Conservation (phyloP, 2,113 vertebrate species). For the Osmerus eperlanus region DNA sequence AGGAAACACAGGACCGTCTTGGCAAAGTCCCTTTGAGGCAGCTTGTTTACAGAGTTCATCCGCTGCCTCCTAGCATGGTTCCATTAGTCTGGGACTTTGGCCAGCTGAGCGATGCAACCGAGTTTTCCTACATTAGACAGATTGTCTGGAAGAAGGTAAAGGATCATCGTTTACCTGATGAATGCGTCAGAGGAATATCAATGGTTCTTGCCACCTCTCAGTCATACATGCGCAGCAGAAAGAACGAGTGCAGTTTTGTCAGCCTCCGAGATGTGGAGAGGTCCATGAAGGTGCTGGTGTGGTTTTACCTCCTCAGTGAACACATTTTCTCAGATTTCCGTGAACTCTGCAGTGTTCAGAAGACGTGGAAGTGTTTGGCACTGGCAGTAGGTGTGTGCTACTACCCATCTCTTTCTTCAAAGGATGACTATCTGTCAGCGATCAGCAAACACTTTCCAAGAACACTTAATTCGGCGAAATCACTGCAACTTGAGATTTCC, state of each 20-base stretch:
- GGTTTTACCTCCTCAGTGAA: slow-evolving; percentile 68
- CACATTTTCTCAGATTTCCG: slow-evolving; percentile 40
- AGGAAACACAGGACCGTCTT: slow-evolving; percentile 72
- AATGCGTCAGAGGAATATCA: slow-evolving; percentile 53
- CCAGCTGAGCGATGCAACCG: slow-evolving; percentile 71
- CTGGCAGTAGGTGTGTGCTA: slow-evolving; percentile 76
- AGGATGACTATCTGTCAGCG: slow-evolving; percentile 56
- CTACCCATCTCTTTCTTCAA: slow-evolving; percentile 69
- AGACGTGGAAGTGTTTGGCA: slow-evolving; percentile 62
- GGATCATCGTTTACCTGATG: slow-evolving; percentile 38
- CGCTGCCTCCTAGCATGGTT: slow-evolving; percentile 75
- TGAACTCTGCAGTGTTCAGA: not conserved
- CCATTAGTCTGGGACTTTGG: slow-evolving; percentile 81
- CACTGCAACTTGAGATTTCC: slow-evolving; percentile 61
- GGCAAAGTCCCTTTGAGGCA: slow-evolving; percentile 75
- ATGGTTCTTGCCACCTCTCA: slow-evolving; percentile 70
- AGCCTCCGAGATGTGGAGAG: slow-evolving; percentile 78
- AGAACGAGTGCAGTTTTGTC: slow-evolving; percentile 77
- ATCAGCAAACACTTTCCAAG: slow-evolving; percentile 58
- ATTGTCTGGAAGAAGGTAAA: slow-evolving; percentile 67
- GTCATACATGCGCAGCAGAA: slow-evolving; percentile 62
- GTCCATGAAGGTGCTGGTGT: slow-evolving; percentile 70
- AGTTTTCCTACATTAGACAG: slow-evolving; percentile 70
- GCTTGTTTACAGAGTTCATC: slow-evolving; percentile 76
- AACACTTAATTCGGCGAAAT: slow-evolving; percentile 21